A percentile compares a stretch with the other conserved stretches of the same genome.
Evolutionary conservation across 1,140 invertebrate species (phyloP).

Genomic region (Dinothrombium tinctorium): DNA sequence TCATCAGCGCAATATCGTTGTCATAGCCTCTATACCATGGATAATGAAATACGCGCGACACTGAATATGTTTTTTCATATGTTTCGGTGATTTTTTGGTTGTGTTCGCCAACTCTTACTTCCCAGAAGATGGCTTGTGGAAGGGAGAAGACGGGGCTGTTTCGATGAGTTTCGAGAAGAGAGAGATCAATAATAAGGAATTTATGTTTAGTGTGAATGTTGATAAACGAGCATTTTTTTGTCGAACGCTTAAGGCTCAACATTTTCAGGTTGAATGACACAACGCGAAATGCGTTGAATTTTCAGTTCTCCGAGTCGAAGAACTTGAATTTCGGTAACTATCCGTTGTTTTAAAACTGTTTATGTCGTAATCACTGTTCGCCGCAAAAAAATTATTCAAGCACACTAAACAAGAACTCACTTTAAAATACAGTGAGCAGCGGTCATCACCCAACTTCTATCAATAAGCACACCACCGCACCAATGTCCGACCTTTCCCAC

Average conservation of each 20-base stretch:
- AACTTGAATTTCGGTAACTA: no score
- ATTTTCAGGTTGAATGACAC: not conserved
- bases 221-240: no score
- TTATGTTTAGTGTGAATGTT: not conserved
- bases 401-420: constrained; percentile 27
- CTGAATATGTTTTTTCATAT: constrained; percentile 43
- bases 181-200: constrained; percentile 1
- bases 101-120: constrained; percentile 50
- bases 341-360: no score
- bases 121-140: constrained; percentile 26
- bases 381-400: not conserved
- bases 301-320: not conserved
- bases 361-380: not conserved
- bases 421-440: constrained; percentile 77
- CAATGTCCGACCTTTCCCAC: constrained; percentile 71
- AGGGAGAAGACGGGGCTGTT: constrained; percentile 54
- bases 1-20: constrained; percentile 40
- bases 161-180: not conserved
- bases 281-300: not conserved
- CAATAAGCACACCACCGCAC: constrained; percentile 70
- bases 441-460: constrained; percentile 56
- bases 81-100: constrained; percentile 40
- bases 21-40: constrained; percentile 18
- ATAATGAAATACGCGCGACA: constrained; percentile 16
- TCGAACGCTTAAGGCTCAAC: not conserved